A percentile compares a stretch with the other conserved stretches of the same genome.
These are phyloP conservation scores for Sipha maydis DNA, from an alignment of 2,888 invertebrate species.

Conservation along the genomic window DNA sequence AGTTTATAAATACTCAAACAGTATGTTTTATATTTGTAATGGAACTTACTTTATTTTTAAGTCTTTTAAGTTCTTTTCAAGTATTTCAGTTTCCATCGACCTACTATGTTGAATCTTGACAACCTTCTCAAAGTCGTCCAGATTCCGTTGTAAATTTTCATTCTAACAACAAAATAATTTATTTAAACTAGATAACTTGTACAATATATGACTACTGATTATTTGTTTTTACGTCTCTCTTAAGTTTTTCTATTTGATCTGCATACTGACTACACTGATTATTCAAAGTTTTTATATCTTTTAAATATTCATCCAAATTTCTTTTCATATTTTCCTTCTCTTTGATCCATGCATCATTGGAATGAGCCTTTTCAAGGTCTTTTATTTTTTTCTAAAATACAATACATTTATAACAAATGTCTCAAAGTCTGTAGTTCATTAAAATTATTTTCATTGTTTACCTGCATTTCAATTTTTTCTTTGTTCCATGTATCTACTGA, in stretches of 20 bases:
- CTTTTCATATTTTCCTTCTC: slow-evolving; percentile 78
- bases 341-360: slow-evolving; percentile 70
- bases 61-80: slow-evolving; percentile 81
- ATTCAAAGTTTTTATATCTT: slow-evolving; percentile 77
- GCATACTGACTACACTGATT: slow-evolving; percentile 76
- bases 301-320: slow-evolving; percentile 78
- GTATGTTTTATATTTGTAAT: background rate
- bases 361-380: slow-evolving; percentile 67
- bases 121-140: slow-evolving; percentile 87
- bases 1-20: background rate
- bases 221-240: slow-evolving; percentile 71
- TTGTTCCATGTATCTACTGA: slow-evolving; percentile 79
- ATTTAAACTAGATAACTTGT: background rate
- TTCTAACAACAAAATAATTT: slow-evolving; percentile 69
- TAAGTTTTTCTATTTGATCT: slow-evolving; percentile 79
- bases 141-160: slow-evolving; percentile 81
- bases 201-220: background rate
- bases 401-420: slow-evolving; percentile 40
- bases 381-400: slow-evolving; percentile 69
- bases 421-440: background rate
- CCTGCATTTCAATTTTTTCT: slow-evolving; percentile 78
- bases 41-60: slow-evolving; percentile 72
- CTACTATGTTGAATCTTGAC: slow-evolving; percentile 83
- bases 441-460: slow-evolving; percentile 66
- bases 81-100: slow-evolving; percentile 78